phyloP scores from a whole-genome alignment of 2,113 vertebrate genomes.

The Zapornia atra region DNA sequence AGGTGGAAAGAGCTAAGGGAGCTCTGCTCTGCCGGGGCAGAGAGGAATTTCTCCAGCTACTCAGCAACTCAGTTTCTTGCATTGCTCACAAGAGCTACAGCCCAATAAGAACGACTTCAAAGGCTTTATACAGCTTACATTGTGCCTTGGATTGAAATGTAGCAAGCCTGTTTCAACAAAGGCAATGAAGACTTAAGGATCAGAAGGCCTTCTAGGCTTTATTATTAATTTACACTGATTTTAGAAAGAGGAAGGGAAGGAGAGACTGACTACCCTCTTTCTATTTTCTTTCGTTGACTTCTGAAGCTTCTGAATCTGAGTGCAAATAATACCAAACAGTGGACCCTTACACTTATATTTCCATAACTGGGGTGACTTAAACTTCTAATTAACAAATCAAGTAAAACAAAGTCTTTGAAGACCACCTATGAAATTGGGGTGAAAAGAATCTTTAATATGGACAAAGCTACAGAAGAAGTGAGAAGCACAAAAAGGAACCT shows the following conservation, averaged over 20 bases:
- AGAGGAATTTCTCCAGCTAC: background rate
- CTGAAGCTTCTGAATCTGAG: background rate
- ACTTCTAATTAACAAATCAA: background rate
- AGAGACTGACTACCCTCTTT: background rate
- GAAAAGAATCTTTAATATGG: background rate
- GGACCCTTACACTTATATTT: background rate
- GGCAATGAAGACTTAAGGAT: slow-evolving; percentile 22
- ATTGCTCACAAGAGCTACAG: background rate
- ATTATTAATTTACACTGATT: slow-evolving; percentile 1
- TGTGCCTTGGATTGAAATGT: background rate
- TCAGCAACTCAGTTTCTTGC: background rate
- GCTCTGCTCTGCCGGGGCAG: background rate
- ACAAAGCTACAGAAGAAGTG: background rate
- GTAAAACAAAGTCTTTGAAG: background rate
- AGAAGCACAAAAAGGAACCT: background rate
- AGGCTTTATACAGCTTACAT: background rate
- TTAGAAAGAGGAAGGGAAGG: background rate
- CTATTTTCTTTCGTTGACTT: background rate
- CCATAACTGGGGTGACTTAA: background rate
- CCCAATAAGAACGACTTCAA: slow-evolving; percentile 4
- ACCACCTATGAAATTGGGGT: background rate
- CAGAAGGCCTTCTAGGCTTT: background rate
- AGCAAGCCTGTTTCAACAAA: slow-evolving; percentile 5
- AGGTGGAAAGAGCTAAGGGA: background rate
- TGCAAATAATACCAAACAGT: background rate